Conservation (phyloP, 2,888 invertebrate genomes). For the Diplolepis rosae region DNA sequence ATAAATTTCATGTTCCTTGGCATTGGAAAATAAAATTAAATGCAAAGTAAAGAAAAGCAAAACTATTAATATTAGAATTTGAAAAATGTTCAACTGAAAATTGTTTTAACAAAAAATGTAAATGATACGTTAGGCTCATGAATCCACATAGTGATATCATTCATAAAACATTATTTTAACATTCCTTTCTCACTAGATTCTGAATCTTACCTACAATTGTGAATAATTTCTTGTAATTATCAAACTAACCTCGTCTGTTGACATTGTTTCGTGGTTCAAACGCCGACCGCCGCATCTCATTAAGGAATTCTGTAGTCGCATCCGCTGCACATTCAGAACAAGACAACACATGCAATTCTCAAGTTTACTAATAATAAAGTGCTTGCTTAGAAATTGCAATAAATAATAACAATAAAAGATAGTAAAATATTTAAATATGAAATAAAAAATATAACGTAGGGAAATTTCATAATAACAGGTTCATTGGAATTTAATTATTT, state of each 20-base stretch:
- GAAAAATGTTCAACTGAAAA: neutral
- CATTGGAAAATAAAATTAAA: neutral
- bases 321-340: conserved; percentile 62
- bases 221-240: neutral
- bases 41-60: conserved; percentile 16
- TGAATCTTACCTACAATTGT: neutral
- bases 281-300: conserved; percentile 67
- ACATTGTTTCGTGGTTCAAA: conserved; percentile 57
- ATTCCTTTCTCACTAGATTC: neutral
- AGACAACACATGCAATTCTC: conserved; percentile 53
- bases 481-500: too few species aligned
- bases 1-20: neutral
- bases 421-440: neutral
- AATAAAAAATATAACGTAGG: neutral
- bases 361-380: conserved; percentile 33
- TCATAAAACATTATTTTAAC: conserved; percentile 3
- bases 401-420: conserved; percentile 12
- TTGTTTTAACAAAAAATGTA: neutral
- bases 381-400: conserved; percentile 1
- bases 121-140: neutral
- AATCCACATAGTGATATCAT: conserved; percentile 16
- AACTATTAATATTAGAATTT: neutral
- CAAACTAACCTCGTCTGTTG: conserved; percentile 63
- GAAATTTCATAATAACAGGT: conserved; percentile 2
- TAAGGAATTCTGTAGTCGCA: conserved; percentile 65